phyloP scores from a whole-genome alignment of 2,113 vertebrate species.

The Gallinago jamesoni region DNA sequence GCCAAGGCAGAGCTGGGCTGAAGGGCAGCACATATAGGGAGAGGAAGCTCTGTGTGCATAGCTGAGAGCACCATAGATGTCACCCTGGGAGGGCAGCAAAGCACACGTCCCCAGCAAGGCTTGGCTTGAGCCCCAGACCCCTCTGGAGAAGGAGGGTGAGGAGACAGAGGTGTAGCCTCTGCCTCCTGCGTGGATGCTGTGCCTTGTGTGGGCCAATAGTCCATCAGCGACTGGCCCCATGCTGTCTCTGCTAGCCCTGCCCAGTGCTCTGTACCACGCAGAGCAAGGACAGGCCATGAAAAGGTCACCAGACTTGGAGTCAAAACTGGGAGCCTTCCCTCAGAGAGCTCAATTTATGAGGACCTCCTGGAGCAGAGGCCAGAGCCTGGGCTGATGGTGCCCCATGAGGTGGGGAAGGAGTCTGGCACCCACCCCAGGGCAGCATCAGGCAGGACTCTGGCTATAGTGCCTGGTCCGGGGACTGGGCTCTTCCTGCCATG shows the following conservation, averaged over 20 bases:
- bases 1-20: not conserved
- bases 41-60: not conserved
- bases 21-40: not conserved
- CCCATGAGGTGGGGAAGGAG: not conserved
- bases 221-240: rapidly evolving
- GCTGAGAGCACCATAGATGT: not conserved
- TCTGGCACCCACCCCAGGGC: no score
- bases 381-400: not conserved
- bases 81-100: not conserved
- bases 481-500: not conserved
- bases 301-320: not conserved
- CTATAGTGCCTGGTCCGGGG: not conserved
- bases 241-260: not conserved
- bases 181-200: not conserved
- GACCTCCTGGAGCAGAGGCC: not conserved
- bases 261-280: not conserved
- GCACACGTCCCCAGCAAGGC: not conserved
- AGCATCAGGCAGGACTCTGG: not conserved
- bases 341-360: not conserved
- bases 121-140: not conserved
- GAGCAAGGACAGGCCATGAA: not conserved
- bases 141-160: not conserved
- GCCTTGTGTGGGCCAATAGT: not conserved
- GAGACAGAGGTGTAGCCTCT: not conserved
- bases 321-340: not conserved